These are phyloP conservation scores for Drosophila gunungcola DNA, from an alignment of 1,140 invertebrate species.

Conservation along the genomic window DNA sequence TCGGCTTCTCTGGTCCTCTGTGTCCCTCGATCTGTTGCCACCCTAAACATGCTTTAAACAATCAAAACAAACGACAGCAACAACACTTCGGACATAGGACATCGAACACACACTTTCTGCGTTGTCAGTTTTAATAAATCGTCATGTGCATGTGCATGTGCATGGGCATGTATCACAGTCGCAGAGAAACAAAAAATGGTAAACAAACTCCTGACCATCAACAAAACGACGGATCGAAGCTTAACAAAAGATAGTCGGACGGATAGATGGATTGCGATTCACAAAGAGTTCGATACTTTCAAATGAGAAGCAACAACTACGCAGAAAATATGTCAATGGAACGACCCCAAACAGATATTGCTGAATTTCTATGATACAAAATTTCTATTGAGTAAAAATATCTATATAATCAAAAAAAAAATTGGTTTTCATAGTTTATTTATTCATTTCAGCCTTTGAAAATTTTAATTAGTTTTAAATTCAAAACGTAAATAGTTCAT, in stretches of 20 bases:
- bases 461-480: too few species aligned
- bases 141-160: conserved; percentile 14
- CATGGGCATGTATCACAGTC: not conserved
- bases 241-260: conserved; percentile 3
- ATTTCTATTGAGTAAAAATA: too few species aligned
- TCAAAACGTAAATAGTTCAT: too few species aligned
- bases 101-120: conserved; percentile 20
- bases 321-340: not conserved
- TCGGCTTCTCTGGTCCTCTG: not conserved
- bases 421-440: too few species aligned
- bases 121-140: conserved; percentile 58
- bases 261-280: conserved; percentile 6
- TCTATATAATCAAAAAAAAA: too few species aligned
- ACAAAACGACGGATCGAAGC: conserved; percentile 2
- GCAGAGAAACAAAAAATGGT: conserved; percentile 13
- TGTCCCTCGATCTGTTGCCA: conserved; percentile 8
- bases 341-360: too few species aligned
- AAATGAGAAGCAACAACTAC: not conserved
- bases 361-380: too few species aligned
- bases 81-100: not conserved
- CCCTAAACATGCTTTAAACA: conserved; percentile 48
- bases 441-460: too few species aligned
- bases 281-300: not conserved
- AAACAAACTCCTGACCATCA: conserved; percentile 20
- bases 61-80: conserved; percentile 44